Evolutionary conservation across 2,888 invertebrate species (phyloP).

Genomic region (Drosophila anomelani): DNA sequence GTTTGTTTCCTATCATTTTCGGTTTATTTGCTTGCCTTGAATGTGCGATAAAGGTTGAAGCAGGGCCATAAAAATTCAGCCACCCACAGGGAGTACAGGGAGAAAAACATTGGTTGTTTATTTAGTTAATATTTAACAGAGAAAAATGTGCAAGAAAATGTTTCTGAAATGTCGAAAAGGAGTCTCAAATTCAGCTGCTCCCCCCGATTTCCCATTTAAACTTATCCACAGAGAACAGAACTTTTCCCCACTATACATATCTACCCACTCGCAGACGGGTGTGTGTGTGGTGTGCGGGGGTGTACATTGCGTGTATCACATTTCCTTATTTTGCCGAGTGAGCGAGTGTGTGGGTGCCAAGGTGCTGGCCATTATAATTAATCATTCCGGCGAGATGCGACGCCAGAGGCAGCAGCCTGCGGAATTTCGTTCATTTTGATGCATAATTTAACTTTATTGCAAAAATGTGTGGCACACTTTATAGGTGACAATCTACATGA

Average conservation of each 20-base stretch:
- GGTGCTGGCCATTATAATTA: slow-evolving; percentile 62
- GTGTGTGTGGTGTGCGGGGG: neutral
- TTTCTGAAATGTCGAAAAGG: too few species aligned
- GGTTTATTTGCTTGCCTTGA: slow-evolving; percentile 58
- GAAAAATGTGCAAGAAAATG: too few species aligned
- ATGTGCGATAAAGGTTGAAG: slow-evolving; percentile 50
- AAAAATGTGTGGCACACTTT: slow-evolving; percentile 63
- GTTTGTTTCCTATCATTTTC: slow-evolving; percentile 41
- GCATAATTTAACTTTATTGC: slow-evolving; percentile 72
- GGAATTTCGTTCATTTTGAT: slow-evolving; percentile 61
- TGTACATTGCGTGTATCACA: slow-evolving; percentile 15
- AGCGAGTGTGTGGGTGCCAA: slow-evolving; percentile 22
- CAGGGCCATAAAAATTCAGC: slow-evolving; percentile 25
- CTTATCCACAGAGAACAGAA: neutral
- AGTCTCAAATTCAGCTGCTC: neutral
- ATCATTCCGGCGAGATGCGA: slow-evolving; percentile 52
- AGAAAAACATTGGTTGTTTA: neutral
- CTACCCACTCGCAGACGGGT: slow-evolving; percentile 20
- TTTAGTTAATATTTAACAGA: neutral
- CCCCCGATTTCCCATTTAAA: neutral
- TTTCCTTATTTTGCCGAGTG: slow-evolving; percentile 31
- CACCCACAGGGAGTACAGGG: neutral
- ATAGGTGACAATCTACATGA: slow-evolving; percentile 34
- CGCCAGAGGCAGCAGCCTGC: slow-evolving; percentile 22
- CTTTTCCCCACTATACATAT: neutral